Conservation (phyloP, 2,797 vertebrate genomes). For the Enteromius unitaeniatus region DNA sequence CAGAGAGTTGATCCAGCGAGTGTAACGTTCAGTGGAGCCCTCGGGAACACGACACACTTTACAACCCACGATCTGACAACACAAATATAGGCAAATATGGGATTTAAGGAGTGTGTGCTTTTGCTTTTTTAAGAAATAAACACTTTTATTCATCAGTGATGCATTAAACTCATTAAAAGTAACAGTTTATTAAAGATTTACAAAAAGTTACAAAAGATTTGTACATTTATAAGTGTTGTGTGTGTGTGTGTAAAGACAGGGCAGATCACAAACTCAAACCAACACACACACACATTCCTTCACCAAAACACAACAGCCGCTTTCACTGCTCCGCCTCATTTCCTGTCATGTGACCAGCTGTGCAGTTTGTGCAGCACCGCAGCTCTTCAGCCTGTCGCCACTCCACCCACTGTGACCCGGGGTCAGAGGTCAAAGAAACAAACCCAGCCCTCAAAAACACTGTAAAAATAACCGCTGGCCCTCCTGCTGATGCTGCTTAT, state of each 20-base stretch:
- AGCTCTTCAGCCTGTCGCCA: conserved; percentile 70
- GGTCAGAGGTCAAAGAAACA: conserved; percentile 38
- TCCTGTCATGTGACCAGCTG: conserved; percentile 30
- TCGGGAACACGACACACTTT: conserved; percentile 84
- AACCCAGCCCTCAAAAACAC: not conserved
- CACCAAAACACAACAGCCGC: not conserved
- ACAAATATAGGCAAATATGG: conserved; percentile 1
- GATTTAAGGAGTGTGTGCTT: not conserved
- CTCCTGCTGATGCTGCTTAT: not conserved
- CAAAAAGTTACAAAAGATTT: not conserved
- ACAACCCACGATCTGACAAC: conserved; percentile 77
- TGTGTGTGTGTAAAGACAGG: not conserved
- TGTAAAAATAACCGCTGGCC: not conserved
- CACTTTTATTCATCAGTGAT: not conserved
- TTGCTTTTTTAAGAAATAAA: not conserved
- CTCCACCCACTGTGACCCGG: conserved; percentile 53
- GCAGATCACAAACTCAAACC: too few species aligned
- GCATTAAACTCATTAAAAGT: not conserved
- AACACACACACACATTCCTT: too few species aligned
- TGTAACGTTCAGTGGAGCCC: conserved; percentile 89
- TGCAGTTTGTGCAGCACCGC: conserved; percentile 61
- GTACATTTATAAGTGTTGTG: not conserved
- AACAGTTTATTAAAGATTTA: not conserved
- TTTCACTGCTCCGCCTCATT: too few species aligned
- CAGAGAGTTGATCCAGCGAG: conserved; percentile 91